Evolutionary conservation across 2,888 invertebrate species (phyloP).

Genomic region (Xylocampa areola): DNA sequence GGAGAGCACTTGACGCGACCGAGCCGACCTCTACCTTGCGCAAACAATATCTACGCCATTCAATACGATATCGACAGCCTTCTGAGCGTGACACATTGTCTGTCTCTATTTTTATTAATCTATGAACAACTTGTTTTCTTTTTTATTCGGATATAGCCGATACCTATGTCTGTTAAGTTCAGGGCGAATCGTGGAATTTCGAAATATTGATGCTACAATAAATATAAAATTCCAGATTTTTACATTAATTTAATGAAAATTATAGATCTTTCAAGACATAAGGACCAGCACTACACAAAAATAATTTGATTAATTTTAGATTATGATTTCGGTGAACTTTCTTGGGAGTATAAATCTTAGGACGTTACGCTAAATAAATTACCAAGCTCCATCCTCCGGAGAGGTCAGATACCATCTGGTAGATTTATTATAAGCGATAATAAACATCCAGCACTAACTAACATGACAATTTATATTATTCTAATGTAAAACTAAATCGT

Average conservation of each 20-base stretch:
- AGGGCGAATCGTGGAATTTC: too few relatives aligned
- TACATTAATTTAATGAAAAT: too few relatives aligned
- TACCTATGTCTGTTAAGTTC: too few relatives aligned
- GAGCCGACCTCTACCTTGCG: conserved; percentile 46
- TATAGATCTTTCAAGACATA: conserved; percentile 11
- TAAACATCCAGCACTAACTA: conserved; percentile 33
- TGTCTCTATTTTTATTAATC: conserved; percentile 46
- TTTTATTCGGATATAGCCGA: conserved; percentile 29
- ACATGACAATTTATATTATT: conserved; percentile 38
- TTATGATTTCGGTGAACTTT: conserved; percentile 34
- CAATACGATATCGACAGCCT: conserved; percentile 43
- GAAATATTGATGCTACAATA: conserved; percentile 14
- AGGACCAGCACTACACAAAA: conserved; percentile 12
- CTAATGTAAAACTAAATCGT: conserved; percentile 23
- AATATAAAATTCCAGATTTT: neutral
- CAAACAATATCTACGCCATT: conserved; percentile 48
- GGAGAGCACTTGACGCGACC: conserved; percentile 35
- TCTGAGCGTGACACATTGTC: conserved; percentile 51
- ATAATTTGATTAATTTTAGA: conserved; percentile 35
- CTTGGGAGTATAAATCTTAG: conserved; percentile 61
- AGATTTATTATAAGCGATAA: conserved; percentile 71
- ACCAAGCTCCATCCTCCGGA: conserved; percentile 62
- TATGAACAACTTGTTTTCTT: conserved; percentile 12
- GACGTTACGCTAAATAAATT: conserved; percentile 71
- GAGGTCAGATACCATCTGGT: conserved; percentile 74